Percentiles rank a stretch among this genome's conserved stretches.
Conservation (phyloP, 2,888 invertebrate genomes). For the Zhuqinia jingwanae region DNA sequence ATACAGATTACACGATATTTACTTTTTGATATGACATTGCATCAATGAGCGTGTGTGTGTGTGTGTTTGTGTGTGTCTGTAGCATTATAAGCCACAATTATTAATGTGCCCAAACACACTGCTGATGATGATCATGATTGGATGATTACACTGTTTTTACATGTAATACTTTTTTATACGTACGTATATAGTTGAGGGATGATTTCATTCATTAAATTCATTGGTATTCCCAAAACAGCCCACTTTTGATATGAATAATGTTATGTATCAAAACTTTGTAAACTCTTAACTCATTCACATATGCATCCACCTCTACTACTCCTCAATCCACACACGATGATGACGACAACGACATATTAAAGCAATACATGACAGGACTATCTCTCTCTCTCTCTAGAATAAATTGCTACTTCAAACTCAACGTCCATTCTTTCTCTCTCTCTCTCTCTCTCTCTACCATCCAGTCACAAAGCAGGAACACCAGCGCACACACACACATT, state of each 20-base stretch:
- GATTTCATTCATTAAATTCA: slow-evolving; percentile 61
- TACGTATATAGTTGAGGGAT: too few species aligned
- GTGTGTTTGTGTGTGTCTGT: background rate
- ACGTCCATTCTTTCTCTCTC: slow-evolving; percentile 24
- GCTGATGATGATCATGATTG: background rate
- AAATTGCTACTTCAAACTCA: slow-evolving; percentile 63
- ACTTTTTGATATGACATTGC: background rate
- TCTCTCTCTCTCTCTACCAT: background rate
- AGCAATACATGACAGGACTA: slow-evolving; percentile 35
- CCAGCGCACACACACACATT: background rate
- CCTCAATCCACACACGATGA: slow-evolving; percentile 24
- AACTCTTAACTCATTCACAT: slow-evolving; percentile 41
- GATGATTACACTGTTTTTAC: slow-evolving; percentile 5
- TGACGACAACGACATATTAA: slow-evolving; percentile 61
- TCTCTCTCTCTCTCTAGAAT: slow-evolving; percentile 12
- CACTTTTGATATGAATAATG: slow-evolving; percentile 50
- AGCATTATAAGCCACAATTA: background rate
- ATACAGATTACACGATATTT: background rate
- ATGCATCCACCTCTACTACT: slow-evolving; percentile 8
- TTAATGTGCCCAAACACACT: background rate
- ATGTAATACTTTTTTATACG: slow-evolving; percentile 15
- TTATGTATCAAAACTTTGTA: slow-evolving; percentile 9
- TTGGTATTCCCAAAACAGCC: slow-evolving; percentile 59
- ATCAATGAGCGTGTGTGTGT: too few species aligned
- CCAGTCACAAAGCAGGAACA: slow-evolving; percentile 37